A percentile compares a stretch with the other conserved stretches of the same genome.
These are phyloP conservation scores for rabbit (Oryctolagus cuniculus) DNA, from an alignment of 2,113 vertebrate genomes.

Conservation along the genomic window DNA sequence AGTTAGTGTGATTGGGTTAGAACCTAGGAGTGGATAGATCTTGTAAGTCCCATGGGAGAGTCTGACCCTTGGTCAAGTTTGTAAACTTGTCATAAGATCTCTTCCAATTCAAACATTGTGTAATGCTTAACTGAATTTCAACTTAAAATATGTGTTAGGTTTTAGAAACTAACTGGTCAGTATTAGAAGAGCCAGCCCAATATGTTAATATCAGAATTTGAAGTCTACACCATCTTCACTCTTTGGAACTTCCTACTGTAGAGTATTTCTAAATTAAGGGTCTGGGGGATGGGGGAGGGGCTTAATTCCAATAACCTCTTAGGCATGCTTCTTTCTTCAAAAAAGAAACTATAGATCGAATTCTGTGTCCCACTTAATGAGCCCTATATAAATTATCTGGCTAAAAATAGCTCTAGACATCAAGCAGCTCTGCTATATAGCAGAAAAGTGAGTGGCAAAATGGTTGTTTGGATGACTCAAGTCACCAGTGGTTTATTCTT, in stretches of 20 bases:
- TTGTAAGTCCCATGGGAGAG: not conserved
- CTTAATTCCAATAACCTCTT: not conserved
- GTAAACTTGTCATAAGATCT: not conserved
- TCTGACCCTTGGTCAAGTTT: not conserved
- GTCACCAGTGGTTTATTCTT: constrained; percentile 47
- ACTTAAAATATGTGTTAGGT: not conserved
- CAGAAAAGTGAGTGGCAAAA: not conserved
- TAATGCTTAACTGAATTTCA: not conserved
- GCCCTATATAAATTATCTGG: constrained; percentile 9
- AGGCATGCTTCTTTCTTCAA: not conserved
- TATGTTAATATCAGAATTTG: not conserved
- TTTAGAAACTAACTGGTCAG: not conserved
- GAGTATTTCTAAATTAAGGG: not conserved
- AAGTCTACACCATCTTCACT: not conserved
- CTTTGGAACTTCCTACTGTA: not conserved
- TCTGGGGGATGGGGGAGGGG: too few relatives aligned
- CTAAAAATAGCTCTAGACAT: constrained; percentile 66
- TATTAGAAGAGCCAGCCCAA: not conserved
- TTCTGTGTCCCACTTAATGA: constrained; percentile 11
- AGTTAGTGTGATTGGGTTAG: not conserved
- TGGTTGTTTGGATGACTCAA: constrained; percentile 52
- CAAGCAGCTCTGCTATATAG: not conserved
- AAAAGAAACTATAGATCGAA: not conserved
- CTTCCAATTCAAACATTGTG: not conserved
- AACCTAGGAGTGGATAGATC: not conserved